These are phyloP conservation scores for Condylostylus longicornis DNA, from an alignment of 1,140 invertebrate species.

Conservation along the genomic window DNA sequence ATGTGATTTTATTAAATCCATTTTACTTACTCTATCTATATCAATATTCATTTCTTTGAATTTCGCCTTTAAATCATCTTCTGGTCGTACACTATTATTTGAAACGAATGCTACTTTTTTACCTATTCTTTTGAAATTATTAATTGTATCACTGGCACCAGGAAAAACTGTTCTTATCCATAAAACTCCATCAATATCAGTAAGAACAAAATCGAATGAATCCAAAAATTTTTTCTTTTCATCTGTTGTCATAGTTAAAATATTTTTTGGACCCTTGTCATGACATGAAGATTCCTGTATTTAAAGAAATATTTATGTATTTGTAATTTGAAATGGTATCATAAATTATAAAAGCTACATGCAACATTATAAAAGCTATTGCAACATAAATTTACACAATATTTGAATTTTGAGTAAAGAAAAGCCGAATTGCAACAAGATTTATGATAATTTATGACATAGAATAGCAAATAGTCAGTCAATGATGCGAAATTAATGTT, in stretches of 20 bases:
- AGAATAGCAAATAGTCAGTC: no score
- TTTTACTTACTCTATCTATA: slow-evolving; percentile 30
- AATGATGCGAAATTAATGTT: no score
- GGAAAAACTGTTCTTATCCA: not conserved
- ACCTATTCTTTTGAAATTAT: no score
- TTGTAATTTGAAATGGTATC: no score
- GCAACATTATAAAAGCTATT: no score
- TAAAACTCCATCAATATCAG: slow-evolving; percentile 32
- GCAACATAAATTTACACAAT: no score
- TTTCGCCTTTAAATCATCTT: slow-evolving; percentile 24
- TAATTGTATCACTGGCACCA: not conserved
- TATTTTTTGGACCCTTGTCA: slow-evolving; percentile 15
- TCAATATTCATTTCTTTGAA: slow-evolving; percentile 26
- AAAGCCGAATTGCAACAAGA: no score
- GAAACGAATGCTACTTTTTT: slow-evolving; percentile 56
- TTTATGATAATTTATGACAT: no score
- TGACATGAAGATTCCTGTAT: no score
- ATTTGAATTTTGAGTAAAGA: no score
- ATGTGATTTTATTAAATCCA: not conserved
- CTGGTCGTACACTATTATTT: slow-evolving; percentile 44
- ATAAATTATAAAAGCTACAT: no score
- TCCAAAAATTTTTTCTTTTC: slow-evolving; percentile 26
- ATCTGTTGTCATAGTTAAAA: slow-evolving; percentile 12
- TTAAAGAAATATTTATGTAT: no score
- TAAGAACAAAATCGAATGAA: slow-evolving; percentile 32